phyloP scores from a whole-genome alignment of 2,888 invertebrate species.

The Pecten maximus region DNA sequence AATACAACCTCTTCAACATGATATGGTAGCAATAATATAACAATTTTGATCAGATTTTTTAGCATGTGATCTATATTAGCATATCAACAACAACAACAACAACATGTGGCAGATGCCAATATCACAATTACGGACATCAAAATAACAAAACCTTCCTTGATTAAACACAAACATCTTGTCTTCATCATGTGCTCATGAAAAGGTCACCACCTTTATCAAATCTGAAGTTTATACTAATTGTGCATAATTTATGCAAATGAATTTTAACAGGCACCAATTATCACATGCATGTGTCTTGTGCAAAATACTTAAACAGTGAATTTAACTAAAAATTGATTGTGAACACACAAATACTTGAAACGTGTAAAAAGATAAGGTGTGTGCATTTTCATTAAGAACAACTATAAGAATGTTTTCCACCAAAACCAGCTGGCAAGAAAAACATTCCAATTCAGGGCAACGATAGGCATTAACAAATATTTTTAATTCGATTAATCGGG shows the following conservation, averaged over 20 bases:
- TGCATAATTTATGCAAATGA: background rate
- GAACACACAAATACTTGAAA: background rate
- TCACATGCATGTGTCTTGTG: too few species aligned
- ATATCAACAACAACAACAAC: background rate
- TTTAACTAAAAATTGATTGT: slow-evolving; percentile 15
- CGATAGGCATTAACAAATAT: background rate
- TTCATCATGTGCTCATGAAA: background rate
- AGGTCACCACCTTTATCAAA: background rate
- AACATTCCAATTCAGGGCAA: background rate
- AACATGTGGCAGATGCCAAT: background rate
- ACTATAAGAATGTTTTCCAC: background rate
- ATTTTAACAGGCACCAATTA: background rate
- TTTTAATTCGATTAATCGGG: background rate
- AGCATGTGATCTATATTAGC: background rate
- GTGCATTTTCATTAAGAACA: background rate
- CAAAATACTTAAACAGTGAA: background rate
- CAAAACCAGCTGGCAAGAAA: slow-evolving; percentile 21
- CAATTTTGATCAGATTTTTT: background rate
- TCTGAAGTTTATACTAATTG: background rate
- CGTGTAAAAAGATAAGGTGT: background rate
- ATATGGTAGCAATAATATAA: background rate
- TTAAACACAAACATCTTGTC: background rate
- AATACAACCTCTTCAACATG: too few species aligned
- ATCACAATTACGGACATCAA: background rate
- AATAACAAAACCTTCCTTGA: background rate